A percentile compares a stretch with the other conserved stretches of the same genome.
Evolutionary conservation across 2,113 vertebrate genomes (phyloP).

Genomic region (Mastomys coucha): DNA sequence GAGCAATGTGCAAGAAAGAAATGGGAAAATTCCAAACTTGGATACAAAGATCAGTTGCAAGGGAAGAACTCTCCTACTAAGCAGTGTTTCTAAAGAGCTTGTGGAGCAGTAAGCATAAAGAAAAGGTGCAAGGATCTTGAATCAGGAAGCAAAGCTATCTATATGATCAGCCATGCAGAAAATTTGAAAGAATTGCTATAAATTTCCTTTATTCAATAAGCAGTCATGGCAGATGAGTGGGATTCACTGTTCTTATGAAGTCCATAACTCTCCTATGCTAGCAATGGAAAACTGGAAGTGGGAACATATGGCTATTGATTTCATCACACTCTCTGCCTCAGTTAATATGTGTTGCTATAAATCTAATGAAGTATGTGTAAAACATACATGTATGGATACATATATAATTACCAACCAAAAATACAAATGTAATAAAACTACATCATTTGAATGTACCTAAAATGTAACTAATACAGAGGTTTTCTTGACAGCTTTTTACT

Average conservation of each 20-base stretch:
- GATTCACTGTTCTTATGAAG: no score
- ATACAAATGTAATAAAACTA: neutral
- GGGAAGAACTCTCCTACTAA: no score
- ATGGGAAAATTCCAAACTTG: neutral
- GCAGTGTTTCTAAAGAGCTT: neutral
- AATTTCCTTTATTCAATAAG: neutral
- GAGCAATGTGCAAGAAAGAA: neutral
- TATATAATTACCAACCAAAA: neutral
- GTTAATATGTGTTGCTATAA: neutral
- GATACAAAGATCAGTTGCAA: neutral
- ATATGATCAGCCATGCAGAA: neutral
- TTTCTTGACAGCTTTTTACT: neutral
- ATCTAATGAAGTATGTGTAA: neutral
- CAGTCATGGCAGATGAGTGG: neutral
- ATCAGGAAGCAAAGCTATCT: neutral
- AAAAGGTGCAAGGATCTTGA: neutral
- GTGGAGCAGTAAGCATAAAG: no score
- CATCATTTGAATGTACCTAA: no score
- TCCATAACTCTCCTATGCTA: neutral
- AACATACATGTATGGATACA: neutral
- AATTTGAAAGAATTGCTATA: neutral
- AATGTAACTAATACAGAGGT: neutral
- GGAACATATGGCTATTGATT: fast-evolving
- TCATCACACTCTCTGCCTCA: no score
- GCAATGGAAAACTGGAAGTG: neutral